phyloP scores from a whole-genome alignment of 53 echinoderm and acorn worm genomes.

The Patiria pectinifera region DNA sequence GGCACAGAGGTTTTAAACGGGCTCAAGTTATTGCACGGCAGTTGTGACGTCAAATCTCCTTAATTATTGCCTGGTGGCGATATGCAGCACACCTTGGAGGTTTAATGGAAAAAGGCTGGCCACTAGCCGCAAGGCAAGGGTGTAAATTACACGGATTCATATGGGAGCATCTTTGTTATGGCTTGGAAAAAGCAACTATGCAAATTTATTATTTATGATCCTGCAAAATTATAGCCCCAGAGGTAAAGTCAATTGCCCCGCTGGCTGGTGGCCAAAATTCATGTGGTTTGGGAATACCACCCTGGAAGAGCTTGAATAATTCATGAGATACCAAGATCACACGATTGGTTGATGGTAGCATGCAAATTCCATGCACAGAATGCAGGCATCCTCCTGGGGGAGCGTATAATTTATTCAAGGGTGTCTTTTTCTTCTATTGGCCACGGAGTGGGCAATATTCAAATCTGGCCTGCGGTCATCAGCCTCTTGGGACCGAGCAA shows the following conservation, averaged over 20 bases:
- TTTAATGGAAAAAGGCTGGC: neutral
- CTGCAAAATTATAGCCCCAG: neutral
- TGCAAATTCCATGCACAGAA: constrained; percentile 5
- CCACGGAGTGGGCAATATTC: constrained; percentile 1
- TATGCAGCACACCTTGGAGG: constrained; percentile 1
- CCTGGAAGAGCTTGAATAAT: constrained; percentile 15
- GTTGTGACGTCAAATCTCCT: constrained; percentile 6
- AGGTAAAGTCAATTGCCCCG: neutral
- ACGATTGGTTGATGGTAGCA: constrained; percentile 41
- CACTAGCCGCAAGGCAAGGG: neutral
- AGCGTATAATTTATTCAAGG: neutral
- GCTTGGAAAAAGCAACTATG: neutral
- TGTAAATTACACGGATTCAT: constrained; percentile 11
- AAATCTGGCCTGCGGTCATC: constrained; percentile 17
- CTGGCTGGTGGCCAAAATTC: neutral
- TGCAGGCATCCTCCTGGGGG: neutral
- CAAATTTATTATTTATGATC: constrained; percentile 2
- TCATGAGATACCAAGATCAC: neutral
- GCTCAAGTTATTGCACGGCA: neutral
- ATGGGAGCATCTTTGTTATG: neutral
- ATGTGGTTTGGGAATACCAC: neutral
- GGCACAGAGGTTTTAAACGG: neutral
- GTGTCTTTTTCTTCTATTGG: neutral
- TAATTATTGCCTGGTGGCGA: constrained; percentile 1
- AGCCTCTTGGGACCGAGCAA: constrained; percentile 14